These are phyloP conservation scores for Sorex maritimensis DNA, from an alignment of 2,797 vertebrate genomes.

Conservation along the genomic window DNA sequence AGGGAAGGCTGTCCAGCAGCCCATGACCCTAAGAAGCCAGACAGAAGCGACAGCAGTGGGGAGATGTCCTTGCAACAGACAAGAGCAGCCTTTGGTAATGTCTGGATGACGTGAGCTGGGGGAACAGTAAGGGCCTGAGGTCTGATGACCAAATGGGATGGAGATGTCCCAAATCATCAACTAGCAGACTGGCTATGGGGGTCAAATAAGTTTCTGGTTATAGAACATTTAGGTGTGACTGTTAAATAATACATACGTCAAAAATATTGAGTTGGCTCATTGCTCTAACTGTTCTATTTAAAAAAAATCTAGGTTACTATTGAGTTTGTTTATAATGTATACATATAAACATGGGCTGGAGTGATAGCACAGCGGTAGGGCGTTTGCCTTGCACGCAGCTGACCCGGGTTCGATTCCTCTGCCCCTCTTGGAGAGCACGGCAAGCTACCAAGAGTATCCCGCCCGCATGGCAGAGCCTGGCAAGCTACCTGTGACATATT, in stretches of 20 bases:
- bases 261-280: not conserved
- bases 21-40: constrained; percentile 66
- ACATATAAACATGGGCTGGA: not conserved
- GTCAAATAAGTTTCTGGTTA: not conserved
- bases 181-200: not conserved
- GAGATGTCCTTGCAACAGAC: not conserved
- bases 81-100: not conserved
- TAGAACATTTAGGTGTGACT: constrained; percentile 12
- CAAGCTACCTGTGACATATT: too few species aligned
- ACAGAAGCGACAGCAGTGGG: constrained; percentile 10
- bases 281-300: not conserved
- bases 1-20: constrained; percentile 78
- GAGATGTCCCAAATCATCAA: not conserved
- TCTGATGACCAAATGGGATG: not conserved
- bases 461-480: too few species aligned
- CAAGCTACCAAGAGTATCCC: too few species aligned
- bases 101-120: too few species aligned
- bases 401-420: too few species aligned
- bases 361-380: too few species aligned
- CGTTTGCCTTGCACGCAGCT: too few species aligned
- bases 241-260: not conserved
- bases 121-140: not conserved
- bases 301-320: constrained; percentile 17
- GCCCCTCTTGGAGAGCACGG: too few species aligned
- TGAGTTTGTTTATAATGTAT: not conserved